Evolutionary conservation across 2,797 vertebrate genomes (phyloP), one percentile per base, ranked within the genome.

Genomic region (Macropodus opercularis): DNA sequence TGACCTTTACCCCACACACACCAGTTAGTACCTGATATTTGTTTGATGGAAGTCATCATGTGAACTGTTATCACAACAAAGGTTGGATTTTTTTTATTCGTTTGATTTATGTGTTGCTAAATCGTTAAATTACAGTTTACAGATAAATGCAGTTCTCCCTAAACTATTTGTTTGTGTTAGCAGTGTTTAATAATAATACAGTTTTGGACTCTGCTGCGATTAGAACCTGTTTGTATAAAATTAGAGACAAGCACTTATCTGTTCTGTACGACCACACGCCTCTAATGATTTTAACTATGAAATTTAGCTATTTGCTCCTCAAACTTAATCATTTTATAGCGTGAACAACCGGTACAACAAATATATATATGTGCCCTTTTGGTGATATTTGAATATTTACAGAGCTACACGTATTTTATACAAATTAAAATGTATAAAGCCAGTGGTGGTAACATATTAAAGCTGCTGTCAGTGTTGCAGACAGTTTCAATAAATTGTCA

Each of bases 1-100:
- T 69, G 61, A 73, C 69, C 47, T 65, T 69, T 44, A 49, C 44
- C 39, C 51, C 69, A 70, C 57, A 58, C 3, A 12, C 50, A 24
- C 19, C 12, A 9, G 15, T 3, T 9, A 29, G 7, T 65, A 60
- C 60, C 52, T 47, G 53, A 69, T 58, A 38, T 34, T 39, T 21
- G 24, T 44, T 58, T 47, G 36, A 50, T 49, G 24, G 53, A 47
- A 49, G 60, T 57, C 50, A 49, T 43, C 2, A 0, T 32, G 36
- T 49, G 36, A 8, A 40, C 40, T 26, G 39, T 18, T 17, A n/a
- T 50, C 56, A 63, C 70, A 41, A 41, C 19, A 22, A 38, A n/a
- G 26, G 11, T 22, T 53, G n/a, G n/a, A 61, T 61, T 29, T 54
- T 42, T 58, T 36, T 26, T 34, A 47, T 47, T 44, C 58, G 50